A percentile compares a stretch with the other conserved stretches of the same genome.
Evolutionary conservation across 2,888 invertebrate species (phyloP).

Genomic region (Spilarctia lutea): DNA sequence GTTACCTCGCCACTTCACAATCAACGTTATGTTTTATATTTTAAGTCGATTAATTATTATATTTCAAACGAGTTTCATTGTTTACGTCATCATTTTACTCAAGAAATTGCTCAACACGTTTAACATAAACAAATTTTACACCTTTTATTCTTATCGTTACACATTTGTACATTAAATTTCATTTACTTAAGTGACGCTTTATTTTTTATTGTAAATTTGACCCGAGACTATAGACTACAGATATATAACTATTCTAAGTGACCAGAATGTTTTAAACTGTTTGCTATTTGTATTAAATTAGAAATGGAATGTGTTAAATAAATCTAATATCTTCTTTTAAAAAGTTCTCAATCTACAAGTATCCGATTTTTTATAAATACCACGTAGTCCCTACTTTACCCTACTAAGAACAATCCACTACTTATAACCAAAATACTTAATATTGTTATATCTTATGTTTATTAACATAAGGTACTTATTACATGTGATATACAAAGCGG

Average conservation of each 20-base stretch:
- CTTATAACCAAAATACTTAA: not conserved
- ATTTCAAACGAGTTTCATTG: not conserved
- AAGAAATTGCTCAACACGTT: not conserved
- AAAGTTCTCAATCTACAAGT: not conserved
- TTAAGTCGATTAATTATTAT: not conserved
- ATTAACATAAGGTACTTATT: too few relatives aligned
- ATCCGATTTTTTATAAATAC: not conserved
- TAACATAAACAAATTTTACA: not conserved
- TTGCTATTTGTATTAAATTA: not conserved
- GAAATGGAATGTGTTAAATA: not conserved
- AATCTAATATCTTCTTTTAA: not conserved
- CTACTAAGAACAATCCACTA: not conserved
- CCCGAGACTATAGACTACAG: too few relatives aligned
- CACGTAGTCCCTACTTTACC: not conserved
- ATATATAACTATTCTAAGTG: too few relatives aligned
- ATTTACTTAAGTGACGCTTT: too few relatives aligned
- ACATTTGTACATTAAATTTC: not conserved
- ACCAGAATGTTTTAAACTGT: not conserved
- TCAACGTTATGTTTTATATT: not conserved
- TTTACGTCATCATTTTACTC: not conserved
- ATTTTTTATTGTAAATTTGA: too few relatives aligned
- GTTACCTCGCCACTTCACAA: not conserved
- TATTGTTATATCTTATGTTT: too few relatives aligned
- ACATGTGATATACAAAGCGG: not conserved
- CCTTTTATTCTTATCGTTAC: not conserved